These are phyloP conservation scores for Phataginus tetradactyla DNA, from an alignment of 2,797 vertebrate species.

Conservation along the genomic window DNA sequence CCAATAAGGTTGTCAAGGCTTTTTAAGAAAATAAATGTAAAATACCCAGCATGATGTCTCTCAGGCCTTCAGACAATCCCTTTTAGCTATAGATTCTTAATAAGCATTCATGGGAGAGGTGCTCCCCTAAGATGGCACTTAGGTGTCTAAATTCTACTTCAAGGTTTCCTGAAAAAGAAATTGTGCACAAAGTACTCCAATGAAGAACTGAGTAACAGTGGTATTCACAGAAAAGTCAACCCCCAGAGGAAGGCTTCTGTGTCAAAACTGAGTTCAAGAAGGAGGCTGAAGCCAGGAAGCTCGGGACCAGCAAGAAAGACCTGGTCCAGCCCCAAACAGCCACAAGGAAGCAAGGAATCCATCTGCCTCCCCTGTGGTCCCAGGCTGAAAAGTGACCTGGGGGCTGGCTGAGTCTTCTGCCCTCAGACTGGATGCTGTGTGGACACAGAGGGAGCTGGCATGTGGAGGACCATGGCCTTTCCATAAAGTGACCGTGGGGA, in stretches of 20 bases:
- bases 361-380: neutral
- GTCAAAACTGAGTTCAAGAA: neutral
- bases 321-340: neutral
- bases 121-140: too few relatives aligned
- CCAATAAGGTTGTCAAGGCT: neutral
- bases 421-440: neutral
- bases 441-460: too few relatives aligned
- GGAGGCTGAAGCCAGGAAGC: neutral
- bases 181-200: neutral
- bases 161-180: neutral
- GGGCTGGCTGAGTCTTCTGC: neutral
- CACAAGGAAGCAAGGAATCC: neutral
- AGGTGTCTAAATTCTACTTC: neutral
- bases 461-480: neutral
- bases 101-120: neutral
- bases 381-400: neutral
- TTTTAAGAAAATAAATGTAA: neutral
- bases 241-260: neutral
- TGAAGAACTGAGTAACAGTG: neutral
- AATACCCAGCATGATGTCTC: neutral
- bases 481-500: neutral
- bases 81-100: neutral
- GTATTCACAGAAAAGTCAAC: neutral
- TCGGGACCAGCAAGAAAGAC: neutral
- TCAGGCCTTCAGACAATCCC: neutral